phyloP scores from a whole-genome alignment of 1,140 invertebrate species.

The Macrocentrus cingulum region DNA sequence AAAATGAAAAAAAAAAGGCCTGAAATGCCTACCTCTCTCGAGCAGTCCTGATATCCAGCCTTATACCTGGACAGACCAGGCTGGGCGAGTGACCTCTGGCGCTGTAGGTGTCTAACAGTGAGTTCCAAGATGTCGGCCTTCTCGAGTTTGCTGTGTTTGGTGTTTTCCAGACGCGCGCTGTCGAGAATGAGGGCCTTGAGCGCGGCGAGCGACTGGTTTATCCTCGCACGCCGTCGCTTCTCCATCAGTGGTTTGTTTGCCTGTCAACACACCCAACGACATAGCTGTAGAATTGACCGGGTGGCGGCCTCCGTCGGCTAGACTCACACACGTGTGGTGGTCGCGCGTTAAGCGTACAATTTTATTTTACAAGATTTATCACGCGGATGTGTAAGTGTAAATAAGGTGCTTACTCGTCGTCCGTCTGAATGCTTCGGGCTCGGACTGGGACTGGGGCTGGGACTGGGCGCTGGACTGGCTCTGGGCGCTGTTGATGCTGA shows the following conservation, averaged over 20 bases:
- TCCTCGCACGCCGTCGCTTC: conserved; percentile 82
- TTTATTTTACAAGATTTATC: too few species aligned
- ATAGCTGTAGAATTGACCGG: too few species aligned
- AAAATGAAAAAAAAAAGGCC: too few species aligned
- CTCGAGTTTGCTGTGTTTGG: conserved; percentile 79
- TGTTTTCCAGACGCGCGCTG: conserved; percentile 70
- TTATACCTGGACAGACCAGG: conserved; percentile 64
- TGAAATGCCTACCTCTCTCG: conserved; percentile 64
- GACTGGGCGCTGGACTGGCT: conserved; percentile 43
- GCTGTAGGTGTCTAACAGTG: conserved; percentile 83
- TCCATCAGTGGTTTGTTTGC: conserved; percentile 92
- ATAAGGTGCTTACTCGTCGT: conserved; percentile 49
- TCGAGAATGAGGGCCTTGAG: conserved; percentile 83
- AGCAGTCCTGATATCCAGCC: conserved; percentile 81
- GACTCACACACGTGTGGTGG: too few species aligned
- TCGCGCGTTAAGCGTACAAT: background rate
- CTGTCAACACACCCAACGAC: too few species aligned
- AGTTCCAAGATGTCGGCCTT: conserved; percentile 93
- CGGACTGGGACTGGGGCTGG: conserved; percentile 46
- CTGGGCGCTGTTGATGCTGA: conserved; percentile 46
- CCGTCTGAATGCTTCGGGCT: conserved; percentile 55
- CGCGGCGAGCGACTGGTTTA: conserved; percentile 85
- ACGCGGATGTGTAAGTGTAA: too few species aligned
- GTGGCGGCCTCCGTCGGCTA: too few species aligned
- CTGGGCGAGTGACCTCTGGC: conserved; percentile 68